Conservation (phyloP, 2,113 vertebrate species). For the Salvelinus namaycush region DNA sequence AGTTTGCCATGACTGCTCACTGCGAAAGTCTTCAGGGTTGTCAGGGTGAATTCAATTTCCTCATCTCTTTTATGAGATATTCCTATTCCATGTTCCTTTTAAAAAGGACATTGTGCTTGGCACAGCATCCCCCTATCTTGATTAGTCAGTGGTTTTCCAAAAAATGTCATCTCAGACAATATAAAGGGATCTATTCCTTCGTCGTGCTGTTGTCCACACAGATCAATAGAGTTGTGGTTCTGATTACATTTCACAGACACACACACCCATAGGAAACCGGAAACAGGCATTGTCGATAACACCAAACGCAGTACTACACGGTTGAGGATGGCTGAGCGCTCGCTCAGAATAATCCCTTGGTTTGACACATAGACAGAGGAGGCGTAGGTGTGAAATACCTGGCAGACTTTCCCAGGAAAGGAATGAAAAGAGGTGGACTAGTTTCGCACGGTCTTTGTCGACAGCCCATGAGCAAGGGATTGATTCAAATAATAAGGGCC, state of each 20-base stretch:
- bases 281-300: neutral
- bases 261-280: neutral
- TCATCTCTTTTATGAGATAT: no score
- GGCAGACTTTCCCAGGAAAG: slow-evolving; percentile 38
- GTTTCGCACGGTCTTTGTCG: slow-evolving; percentile 49
- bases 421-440: neutral
- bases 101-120: neutral
- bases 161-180: neutral
- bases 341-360: neutral
- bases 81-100: no score
- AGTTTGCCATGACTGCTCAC: no score
- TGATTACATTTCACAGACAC: slow-evolving; percentile 12
- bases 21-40: no score
- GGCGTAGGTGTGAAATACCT: slow-evolving; percentile 53
- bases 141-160: no score
- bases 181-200: neutral
- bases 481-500: slow-evolving; percentile 41
- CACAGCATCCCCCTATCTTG: no score
- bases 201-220: neutral
- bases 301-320: neutral
- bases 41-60: no score
- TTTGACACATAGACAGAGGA: neutral
- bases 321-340: neutral
- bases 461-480: slow-evolving; percentile 19
- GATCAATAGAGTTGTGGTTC: slow-evolving; percentile 24